Evolutionary conservation across 2,888 invertebrate species (phyloP).

Genomic region (Tridacna gigas): DNA sequence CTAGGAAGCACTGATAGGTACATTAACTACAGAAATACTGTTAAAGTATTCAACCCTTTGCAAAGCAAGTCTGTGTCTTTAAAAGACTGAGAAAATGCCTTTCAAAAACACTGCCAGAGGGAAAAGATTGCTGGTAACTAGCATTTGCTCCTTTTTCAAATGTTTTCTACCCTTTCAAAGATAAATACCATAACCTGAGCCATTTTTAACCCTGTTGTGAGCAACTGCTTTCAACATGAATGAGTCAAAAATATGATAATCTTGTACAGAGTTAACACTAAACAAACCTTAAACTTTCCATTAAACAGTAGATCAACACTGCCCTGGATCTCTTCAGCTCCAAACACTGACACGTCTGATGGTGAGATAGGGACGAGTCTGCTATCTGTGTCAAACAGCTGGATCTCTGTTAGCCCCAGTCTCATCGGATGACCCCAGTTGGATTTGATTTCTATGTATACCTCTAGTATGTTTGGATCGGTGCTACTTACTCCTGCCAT

Average conservation of each 20-base stretch:
- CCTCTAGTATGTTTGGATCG: constrained; percentile 57
- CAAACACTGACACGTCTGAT: constrained; percentile 74
- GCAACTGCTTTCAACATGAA: too few species aligned
- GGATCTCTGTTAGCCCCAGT: constrained; percentile 84
- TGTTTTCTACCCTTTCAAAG: too few species aligned
- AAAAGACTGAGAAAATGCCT: too few species aligned
- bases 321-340: constrained; percentile 73
- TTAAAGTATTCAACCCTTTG: too few species aligned
- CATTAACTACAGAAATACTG: too few species aligned
- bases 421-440: constrained; percentile 83
- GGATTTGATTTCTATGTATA: constrained; percentile 77
- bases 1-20: too few species aligned
- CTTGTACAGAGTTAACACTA: neutral
- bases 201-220: too few species aligned
- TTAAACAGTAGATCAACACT: constrained; percentile 79
- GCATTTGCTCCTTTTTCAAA: too few species aligned
- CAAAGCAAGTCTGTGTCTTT: too few species aligned
- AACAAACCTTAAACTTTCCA: constrained; percentile 81
- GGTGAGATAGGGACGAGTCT: constrained; percentile 73
- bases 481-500: constrained; percentile 17
- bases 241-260: neutral
- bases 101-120: too few species aligned
- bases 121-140: too few species aligned
- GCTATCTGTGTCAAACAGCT: constrained; percentile 78
- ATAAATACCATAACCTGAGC: too few species aligned